Percentiles rank a stretch among this genome's conserved stretches.
phyloP scores from a whole-genome alignment of 1,140 invertebrate species.

The Lanistes nyassanus region DNA sequence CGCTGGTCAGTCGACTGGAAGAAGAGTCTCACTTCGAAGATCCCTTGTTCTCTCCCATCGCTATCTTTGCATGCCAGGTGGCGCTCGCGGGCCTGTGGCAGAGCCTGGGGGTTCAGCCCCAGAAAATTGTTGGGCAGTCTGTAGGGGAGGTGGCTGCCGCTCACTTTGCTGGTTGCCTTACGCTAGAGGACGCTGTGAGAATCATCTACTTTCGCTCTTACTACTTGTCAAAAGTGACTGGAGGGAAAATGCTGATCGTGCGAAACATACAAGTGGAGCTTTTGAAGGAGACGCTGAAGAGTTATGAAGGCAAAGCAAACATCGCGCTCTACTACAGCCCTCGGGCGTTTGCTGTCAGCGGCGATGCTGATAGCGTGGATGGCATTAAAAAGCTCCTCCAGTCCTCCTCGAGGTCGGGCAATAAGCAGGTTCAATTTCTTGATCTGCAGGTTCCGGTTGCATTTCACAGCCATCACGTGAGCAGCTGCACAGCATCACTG shows the following conservation, averaged over 20 bases:
- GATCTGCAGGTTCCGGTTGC: conserved; percentile 40
- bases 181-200: conserved; percentile 46
- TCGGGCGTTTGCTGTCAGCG: conserved; percentile 46
- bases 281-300: conserved; percentile 31
- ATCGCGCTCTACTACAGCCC: conserved; percentile 49
- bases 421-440: conserved; percentile 17
- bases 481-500: conserved; percentile 28
- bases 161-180: conserved; percentile 38
- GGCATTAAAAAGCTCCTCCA: conserved; percentile 21
- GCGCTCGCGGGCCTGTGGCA: conserved; percentile 44
- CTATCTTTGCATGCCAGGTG: conserved; percentile 56
- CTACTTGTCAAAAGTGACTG: conserved; percentile 28
- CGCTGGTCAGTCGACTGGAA: conserved; percentile 28
- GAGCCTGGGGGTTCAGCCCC: conserved; percentile 38
- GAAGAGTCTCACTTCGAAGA: conserved; percentile 31
- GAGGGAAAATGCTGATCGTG: conserved; percentile 50
- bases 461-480: conserved; percentile 44
- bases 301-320: conserved; percentile 30
- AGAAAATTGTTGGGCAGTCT: conserved; percentile 51
- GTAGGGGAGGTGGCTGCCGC: conserved; percentile 56
- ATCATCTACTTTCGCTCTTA: conserved; percentile 49
- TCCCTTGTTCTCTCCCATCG: conserved; percentile 42
- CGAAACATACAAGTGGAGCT: conserved; percentile 28
- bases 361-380: conserved; percentile 32
- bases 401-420: not conserved